Base-by-base conservation (phyloP, 1,140 invertebrate species). In the Planococcus citri region DNA sequence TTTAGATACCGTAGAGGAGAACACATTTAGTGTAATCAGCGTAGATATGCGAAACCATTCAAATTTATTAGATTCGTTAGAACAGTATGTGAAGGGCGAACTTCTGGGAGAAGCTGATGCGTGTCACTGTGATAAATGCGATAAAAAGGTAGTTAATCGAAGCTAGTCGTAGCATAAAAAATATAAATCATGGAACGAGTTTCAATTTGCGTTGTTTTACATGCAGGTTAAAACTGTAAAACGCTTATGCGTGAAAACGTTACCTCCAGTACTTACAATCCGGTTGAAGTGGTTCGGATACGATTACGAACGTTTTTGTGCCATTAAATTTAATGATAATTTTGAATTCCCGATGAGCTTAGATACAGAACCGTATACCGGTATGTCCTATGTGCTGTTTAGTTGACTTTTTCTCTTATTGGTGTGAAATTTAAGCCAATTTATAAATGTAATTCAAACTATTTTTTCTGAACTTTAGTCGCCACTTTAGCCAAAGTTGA, bases 281-380 rank as follows among this genome's bases (percentile, higher is more conserved):
- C 96, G 98, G 79, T 82, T 99, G 73, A 98, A 98, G 79, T 83
- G 96, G 77, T 99, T 99, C 79, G 95, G 98, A 80, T 98, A 98
- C 79, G 96, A 99, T 82, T 98, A 94, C 80, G 95, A 98, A 80
- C 85, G 94, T 80, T 93, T 97, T 75, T 96, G 94, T 85, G 92
- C 95, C 77, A 97, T 98, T 77, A 99, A 99, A 81, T 98, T 97
- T 79, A 98, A 98, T 78, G 96, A 98, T 81, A 98, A 98, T 79
- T 99, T 99, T 83, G 95, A 98, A 81, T 99, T 99, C 83, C 95
- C 96, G 20, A 82, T 95, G 74, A 88, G 96, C 75, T 81, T 99
- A 70, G 95, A 98, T 77, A 98, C 98, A 87, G 94, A 97, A 77
- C 96, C 97, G 27, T 99, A 98, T 77, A 99, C 96, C 74, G 86